Base-by-base conservation (phyloP, 92 coral and sea anemone genomes). In the Zoanthus gigantus region DNA sequence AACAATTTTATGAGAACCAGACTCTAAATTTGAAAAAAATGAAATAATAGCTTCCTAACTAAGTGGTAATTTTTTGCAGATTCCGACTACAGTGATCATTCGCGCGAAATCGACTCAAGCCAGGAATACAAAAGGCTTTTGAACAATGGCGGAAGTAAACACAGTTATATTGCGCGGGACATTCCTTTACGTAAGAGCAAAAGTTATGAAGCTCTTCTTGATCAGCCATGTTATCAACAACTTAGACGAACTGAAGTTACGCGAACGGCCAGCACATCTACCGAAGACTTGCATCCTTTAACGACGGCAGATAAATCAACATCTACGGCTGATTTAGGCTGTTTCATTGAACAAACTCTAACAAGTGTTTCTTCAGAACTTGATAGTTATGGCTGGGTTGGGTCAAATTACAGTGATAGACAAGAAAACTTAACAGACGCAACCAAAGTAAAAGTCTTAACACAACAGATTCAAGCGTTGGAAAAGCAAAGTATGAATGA, bases 241-340 rank as follows among this genome's bases (percentile, higher is more conserved):
- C 67, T 77, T 46, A 77, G 13, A 13, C 74, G 71, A 85, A 57
- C 63, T 48, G 88, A 67, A 57, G 76, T 23, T 12, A 92, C 86
- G 42, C 91, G 72, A 72, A 92, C 90, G 54, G 89, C 83, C 34
- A 81, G 93, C 16, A 97, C 98, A 15, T 93, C 98, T 23, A 97
- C 95, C 7, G 93, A 92, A 42, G 96, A 92, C 34, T 85, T 95
- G 50, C 46, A 69, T 3, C 58, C 86, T 18, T 63, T 1, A 23
- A 90, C 77, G 56, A 90, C 77, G 65, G 88, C 87, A 34, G 95
- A 94, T 76, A 92, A 95, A 76, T 88, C 94, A 1, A 97, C 99
- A 14, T 95, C 98, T 18, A 97, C 98, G 0, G 90, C 90, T 23
- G 96, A 93, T 61, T 89, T 96, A 56, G 84, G 60, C 74, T 76